These are phyloP conservation scores for Xenus cinereus DNA, from an alignment of 2,113 vertebrate genomes.

Conservation along the genomic window DNA sequence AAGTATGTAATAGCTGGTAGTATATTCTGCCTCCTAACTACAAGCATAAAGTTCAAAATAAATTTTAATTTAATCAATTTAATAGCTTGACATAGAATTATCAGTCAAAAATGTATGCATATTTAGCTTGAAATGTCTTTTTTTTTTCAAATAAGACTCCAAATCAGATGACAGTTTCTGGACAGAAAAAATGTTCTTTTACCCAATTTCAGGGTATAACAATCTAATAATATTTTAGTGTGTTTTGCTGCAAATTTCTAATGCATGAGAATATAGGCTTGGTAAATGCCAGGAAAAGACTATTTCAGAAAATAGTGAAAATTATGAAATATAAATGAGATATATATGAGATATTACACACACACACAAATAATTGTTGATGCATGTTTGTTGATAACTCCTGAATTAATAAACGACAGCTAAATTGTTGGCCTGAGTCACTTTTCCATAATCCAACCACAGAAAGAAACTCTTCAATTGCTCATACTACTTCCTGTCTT, in stretches of 20 bases:
- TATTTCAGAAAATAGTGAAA: background rate
- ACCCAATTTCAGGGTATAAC: background rate
- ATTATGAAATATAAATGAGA: background rate
- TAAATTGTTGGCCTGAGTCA: background rate
- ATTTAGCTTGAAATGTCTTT: background rate
- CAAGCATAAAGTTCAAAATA: background rate
- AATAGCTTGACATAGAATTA: background rate
- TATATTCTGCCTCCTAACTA: background rate
- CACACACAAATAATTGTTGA: background rate
- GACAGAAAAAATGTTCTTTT: background rate
- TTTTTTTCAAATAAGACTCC: background rate
- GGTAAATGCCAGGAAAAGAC: background rate
- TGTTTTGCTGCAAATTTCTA: background rate
- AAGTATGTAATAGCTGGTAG: background rate
- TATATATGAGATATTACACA: background rate
- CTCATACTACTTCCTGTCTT: background rate
- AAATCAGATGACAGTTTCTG: background rate
- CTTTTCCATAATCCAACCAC: background rate
- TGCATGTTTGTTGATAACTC: background rate
- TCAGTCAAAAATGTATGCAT: background rate
- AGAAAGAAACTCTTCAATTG: background rate
- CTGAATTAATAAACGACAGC: background rate
- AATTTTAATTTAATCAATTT: background rate
- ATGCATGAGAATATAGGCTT: background rate
- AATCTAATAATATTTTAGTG: background rate